Evolutionary conservation across 2,113 vertebrate genomes (phyloP).

Genomic region (Hypanus sabinus): DNA sequence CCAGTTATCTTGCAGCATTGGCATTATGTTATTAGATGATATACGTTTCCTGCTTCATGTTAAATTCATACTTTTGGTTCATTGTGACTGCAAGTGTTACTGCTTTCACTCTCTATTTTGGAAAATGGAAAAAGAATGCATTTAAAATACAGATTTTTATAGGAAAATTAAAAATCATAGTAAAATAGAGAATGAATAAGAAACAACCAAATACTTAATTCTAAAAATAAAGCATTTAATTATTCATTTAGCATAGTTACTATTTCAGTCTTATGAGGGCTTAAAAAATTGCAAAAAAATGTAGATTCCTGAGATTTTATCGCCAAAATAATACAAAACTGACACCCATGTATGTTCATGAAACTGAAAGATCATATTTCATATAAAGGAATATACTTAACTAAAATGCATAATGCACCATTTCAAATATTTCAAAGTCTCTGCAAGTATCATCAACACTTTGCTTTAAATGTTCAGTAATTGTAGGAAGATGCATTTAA

Average conservation of each 20-base stretch:
- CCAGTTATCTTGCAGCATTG: not conserved
- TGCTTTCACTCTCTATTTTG: not conserved
- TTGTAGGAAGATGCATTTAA: not conserved
- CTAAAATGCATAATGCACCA: too few relatives aligned
- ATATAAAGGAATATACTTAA: conserved; percentile 7
- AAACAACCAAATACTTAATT: not conserved
- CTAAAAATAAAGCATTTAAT: not conserved
- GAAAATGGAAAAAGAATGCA: not conserved
- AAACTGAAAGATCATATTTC: not conserved
- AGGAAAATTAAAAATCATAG: not conserved
- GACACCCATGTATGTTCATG: not conserved
- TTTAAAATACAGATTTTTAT: not conserved
- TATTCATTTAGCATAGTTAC: not conserved
- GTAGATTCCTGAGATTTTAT: too few relatives aligned
- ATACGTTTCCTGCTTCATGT: not conserved
- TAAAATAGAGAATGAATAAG: not conserved
- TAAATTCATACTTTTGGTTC: conserved; percentile 1
- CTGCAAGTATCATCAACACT: not conserved
- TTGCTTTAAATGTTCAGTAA: not conserved
- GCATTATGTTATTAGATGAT: conserved; percentile 5
- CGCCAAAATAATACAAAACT: not conserved
- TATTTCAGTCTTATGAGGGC: not conserved
- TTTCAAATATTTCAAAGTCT: not conserved
- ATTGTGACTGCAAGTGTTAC: not conserved
- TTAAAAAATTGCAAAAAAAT: conserved; percentile 1